Conservation (phyloP, 2,113 vertebrate species). For the Pitta sordida region DNA sequence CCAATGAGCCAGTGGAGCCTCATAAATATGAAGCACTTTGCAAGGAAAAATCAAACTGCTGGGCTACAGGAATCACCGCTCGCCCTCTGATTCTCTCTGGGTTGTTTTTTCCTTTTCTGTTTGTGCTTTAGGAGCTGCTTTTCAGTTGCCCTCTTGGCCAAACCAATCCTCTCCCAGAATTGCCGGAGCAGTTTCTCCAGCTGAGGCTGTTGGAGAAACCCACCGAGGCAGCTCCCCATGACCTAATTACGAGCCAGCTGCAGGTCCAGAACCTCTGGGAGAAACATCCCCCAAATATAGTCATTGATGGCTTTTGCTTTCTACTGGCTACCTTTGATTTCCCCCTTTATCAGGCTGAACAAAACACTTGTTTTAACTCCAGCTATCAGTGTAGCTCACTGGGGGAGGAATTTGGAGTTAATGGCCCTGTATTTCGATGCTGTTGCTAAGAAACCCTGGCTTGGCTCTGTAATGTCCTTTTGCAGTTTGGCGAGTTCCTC, state of each 20-base stretch:
- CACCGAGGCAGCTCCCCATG: neutral
- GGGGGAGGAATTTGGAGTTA: neutral
- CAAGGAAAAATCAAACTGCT: neutral
- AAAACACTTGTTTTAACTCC: neutral
- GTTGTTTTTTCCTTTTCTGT: neutral
- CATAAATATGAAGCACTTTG: neutral
- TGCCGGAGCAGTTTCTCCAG: neutral
- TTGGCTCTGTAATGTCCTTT: neutral
- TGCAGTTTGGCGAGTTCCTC: neutral
- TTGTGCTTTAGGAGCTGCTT: neutral
- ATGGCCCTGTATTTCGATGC: neutral
- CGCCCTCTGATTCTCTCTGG: neutral
- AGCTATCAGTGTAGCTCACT: neutral
- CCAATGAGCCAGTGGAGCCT: neutral
- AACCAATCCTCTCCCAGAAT: neutral
- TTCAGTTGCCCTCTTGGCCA: neutral
- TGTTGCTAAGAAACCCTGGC: conserved; percentile 51
- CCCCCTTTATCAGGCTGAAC: neutral
- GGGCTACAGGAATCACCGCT: neutral
- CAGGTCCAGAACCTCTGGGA: neutral
- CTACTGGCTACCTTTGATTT: neutral
- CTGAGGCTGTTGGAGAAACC: neutral
- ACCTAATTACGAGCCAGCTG: neutral
- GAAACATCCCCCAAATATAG: neutral
- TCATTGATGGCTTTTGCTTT: neutral